Evolutionary conservation across 2,797 vertebrate species (phyloP).

Genomic region (Capromys pilorides): DNA sequence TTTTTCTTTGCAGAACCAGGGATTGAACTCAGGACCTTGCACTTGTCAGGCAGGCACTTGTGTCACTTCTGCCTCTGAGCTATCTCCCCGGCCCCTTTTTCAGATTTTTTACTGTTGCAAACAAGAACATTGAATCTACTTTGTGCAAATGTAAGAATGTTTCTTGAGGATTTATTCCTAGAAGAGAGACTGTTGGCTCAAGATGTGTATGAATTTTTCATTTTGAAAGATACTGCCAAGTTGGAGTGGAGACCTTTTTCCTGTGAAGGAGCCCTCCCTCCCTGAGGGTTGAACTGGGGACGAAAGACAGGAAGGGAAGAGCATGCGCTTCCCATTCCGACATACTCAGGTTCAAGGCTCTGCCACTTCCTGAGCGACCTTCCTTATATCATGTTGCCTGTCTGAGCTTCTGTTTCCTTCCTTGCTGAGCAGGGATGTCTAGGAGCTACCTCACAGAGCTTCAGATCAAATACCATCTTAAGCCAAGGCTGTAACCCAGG

Average conservation of each 20-base stretch:
- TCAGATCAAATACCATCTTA: background rate
- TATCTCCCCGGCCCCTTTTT: no score
- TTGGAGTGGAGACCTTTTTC: constrained; percentile 67
- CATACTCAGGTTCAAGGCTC: constrained; percentile 8
- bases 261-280: constrained; percentile 60
- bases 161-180: constrained; percentile 76
- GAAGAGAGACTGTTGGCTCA: constrained; percentile 72
- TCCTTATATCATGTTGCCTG: constrained; percentile 36
- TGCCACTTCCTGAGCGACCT: constrained; percentile 51
- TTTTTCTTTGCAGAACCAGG: no score
- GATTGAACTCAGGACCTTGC: no score
- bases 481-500: background rate
- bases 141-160: constrained; percentile 42
- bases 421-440: background rate
- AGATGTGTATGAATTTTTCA: constrained; percentile 73
- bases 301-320: constrained; percentile 38
- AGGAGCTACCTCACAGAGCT: background rate
- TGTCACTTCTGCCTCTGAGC: no score
- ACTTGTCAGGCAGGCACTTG: no score
- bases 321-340: constrained; percentile 15
- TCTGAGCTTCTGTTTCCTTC: constrained; percentile 52
- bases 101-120: constrained; percentile 24
- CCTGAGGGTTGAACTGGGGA: constrained; percentile 25
- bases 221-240: constrained; percentile 71
- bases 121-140: background rate